Evolutionary conservation across 37 sponge, comb jelly and placozoan genomes (phyloP).

Genomic region (Ianthella basta): DNA sequence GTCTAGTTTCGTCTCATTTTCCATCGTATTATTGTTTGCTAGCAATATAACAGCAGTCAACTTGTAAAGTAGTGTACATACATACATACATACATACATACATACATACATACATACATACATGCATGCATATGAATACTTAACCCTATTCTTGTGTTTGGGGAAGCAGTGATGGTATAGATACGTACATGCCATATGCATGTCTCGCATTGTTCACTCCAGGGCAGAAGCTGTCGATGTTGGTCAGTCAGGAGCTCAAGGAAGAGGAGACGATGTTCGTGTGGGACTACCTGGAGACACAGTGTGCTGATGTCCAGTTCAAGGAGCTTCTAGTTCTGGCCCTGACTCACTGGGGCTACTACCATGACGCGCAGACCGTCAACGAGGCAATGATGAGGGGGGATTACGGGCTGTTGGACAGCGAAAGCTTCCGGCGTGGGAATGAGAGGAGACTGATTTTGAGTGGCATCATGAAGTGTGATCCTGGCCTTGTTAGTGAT

Average conservation of each 20-base stretch:
- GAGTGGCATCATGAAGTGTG: neutral
- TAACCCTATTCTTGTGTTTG: too few relatives aligned
- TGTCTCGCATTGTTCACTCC: too few relatives aligned
- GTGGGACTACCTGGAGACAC: slow-evolving; percentile 1
- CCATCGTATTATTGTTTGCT: too few relatives aligned
- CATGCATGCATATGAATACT: too few relatives aligned
- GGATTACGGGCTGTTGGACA: neutral
- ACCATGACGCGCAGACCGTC: neutral
- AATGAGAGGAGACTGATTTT: slow-evolving; percentile 5
- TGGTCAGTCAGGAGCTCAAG: slow-evolving; percentile 3
- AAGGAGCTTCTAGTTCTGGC: slow-evolving; percentile 12
- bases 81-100: too few relatives aligned
- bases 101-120: too few relatives aligned
- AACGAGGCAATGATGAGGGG: slow-evolving; percentile 8
- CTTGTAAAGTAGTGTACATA: too few relatives aligned
- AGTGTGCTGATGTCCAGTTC: neutral
- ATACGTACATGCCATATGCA: too few relatives aligned
- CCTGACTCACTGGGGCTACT: slow-evolving; percentile 17
- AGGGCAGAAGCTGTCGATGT: slow-evolving; percentile 12
- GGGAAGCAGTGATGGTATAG: too few relatives aligned
- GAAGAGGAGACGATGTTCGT: neutral
- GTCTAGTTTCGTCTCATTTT: too few relatives aligned
- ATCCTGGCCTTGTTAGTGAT: neutral
- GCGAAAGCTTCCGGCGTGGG: neutral
- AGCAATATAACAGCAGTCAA: too few relatives aligned